These are phyloP conservation scores for Stegana nigrithorax DNA, from an alignment of 2,888 invertebrate species.

Conservation along the genomic window DNA sequence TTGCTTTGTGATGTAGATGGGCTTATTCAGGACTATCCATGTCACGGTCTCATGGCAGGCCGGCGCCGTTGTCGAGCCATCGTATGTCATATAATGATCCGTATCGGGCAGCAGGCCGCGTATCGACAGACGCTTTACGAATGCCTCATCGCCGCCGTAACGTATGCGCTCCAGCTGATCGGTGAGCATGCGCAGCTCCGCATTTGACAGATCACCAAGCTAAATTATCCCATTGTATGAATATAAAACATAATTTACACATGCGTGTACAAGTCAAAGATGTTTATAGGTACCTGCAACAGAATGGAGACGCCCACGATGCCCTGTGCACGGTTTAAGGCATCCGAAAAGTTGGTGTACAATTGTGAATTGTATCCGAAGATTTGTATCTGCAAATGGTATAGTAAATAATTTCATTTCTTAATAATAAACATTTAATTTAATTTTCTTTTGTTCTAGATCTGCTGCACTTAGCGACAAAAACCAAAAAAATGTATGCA, in stretches of 20 bases:
- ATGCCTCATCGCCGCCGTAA: conserved; percentile 89
- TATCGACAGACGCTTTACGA: conserved; percentile 86
- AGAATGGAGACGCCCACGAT: conserved; percentile 94
- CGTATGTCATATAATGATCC: conserved; percentile 97
- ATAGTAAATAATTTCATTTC: too few relatives aligned
- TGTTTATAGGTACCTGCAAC: conserved; percentile 79
- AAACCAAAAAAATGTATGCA: too few relatives aligned
- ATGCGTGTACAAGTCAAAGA: not conserved
- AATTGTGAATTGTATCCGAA: conserved; percentile 98
- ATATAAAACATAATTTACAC: not conserved
- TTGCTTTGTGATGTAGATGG: conserved; percentile 97
- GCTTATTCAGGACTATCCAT: conserved; percentile 98
- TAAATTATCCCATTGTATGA: not conserved
- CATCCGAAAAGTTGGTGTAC: conserved; percentile 96
- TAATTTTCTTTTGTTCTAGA: too few relatives aligned
- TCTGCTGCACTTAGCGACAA: too few relatives aligned
- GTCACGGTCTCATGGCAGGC: conserved; percentile 99
- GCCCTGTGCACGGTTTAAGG: conserved; percentile 92
- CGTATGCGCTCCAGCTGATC: conserved; percentile 92
- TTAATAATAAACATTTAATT: too few relatives aligned
- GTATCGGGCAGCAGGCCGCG: conserved; percentile 91
- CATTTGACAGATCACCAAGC: conserved; percentile 82
- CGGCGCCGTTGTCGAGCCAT: conserved; percentile 96
- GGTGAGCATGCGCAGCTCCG: conserved; percentile 89
- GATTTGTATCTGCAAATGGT: conserved; percentile 90